phyloP scores from a whole-genome alignment of 2,888 invertebrate genomes.

The Scaptomyza cyrtandrae region DNA sequence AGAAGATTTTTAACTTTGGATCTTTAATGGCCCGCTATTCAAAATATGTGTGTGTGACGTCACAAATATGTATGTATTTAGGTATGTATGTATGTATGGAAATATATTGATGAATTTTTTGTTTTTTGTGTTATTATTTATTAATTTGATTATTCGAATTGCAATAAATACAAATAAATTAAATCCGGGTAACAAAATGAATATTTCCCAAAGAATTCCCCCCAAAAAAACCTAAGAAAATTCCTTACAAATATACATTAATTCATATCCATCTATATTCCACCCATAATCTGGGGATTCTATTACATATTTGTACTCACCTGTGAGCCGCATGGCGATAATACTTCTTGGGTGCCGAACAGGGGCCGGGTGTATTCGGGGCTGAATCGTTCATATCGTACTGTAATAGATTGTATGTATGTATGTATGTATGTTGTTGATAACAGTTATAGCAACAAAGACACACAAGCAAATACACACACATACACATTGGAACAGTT shows the following conservation, averaged over 20 bases:
- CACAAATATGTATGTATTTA: neutral
- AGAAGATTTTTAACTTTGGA: constrained; percentile 19
- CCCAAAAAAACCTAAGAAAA: neutral
- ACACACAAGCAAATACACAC: constrained; percentile 2
- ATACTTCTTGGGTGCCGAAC: constrained; percentile 81
- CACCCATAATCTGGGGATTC: neutral
- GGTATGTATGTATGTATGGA: no score
- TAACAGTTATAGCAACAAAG: neutral
- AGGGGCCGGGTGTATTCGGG: constrained; percentile 78
- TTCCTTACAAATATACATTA: neutral
- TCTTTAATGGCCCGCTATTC: neutral
- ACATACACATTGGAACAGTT: constrained; percentile 13
- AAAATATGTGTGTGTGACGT: constrained; percentile 4
- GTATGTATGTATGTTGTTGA: neutral
- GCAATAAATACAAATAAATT: no score
- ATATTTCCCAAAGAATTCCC: no score
- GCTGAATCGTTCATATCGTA: constrained; percentile 80
- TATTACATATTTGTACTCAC: constrained; percentile 71
- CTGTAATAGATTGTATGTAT: constrained; percentile 49
- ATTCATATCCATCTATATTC: neutral
- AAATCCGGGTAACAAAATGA: no score
- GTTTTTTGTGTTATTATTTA: no score
- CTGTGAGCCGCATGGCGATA: constrained; percentile 84
- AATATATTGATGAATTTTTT: no score
- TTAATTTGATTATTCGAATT: no score